Evolutionary conservation across 2,113 vertebrate genomes (phyloP).

Genomic region (Lepus americanus): DNA sequence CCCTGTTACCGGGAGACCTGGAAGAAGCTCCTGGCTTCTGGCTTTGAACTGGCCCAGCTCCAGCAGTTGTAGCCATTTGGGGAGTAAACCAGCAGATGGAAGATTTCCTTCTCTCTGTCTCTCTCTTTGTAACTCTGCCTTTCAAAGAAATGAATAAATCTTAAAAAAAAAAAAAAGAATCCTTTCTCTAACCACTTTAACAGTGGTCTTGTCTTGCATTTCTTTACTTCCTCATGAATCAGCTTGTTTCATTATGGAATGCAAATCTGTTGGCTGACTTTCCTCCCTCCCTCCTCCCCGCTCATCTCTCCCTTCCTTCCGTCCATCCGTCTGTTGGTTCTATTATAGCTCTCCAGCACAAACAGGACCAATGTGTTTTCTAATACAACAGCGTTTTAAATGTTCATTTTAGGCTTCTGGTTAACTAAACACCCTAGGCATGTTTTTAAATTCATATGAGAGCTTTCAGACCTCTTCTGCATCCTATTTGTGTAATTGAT

Average conservation of each 20-base stretch:
- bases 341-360: constrained; percentile 36
- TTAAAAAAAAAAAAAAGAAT: background rate
- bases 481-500: constrained; percentile 55
- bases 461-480: constrained; percentile 11
- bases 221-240: background rate
- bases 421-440: background rate
- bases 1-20: too few relatives aligned
- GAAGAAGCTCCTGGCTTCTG: too few relatives aligned
- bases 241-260: background rate
- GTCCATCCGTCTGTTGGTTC: background rate
- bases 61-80: too few relatives aligned
- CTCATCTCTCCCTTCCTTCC: too few relatives aligned
- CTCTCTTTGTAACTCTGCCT: too few relatives aligned
- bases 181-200: background rate
- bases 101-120: too few relatives aligned
- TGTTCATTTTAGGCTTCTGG: constrained; percentile 7
- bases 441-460: constrained; percentile 25
- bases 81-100: too few relatives aligned
- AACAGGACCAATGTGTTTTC: background rate
- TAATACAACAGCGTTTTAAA: constrained; percentile 33
- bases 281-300: too few relatives aligned
- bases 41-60: too few relatives aligned
- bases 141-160: too few relatives aligned
- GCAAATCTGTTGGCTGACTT: background rate
- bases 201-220: background rate